Base-by-base conservation (phyloP, 2,797 vertebrate species). In the Enteromius treurensis region DNA sequence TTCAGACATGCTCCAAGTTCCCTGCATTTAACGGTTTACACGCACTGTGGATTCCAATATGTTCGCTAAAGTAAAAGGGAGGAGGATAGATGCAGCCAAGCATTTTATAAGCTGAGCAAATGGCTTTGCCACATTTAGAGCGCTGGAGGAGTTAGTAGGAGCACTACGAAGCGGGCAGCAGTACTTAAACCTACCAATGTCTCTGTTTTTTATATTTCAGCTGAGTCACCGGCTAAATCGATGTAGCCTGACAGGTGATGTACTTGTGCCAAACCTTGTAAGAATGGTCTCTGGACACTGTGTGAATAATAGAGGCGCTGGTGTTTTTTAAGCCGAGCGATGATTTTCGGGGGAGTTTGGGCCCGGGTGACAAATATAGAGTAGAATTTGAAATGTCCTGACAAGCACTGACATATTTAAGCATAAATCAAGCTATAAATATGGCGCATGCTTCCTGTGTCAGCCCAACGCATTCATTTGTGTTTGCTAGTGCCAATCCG, bases 1-100 rank as follows among this genome's bases (percentile, higher is more conserved):
- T 34, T 79, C 81, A 55, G 87, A 81, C 80, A 73, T 87, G 81
- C 82, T 86, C 80, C 80, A 78, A 32, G 34, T 79, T 87, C 84
- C 75, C 69, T 81, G 82, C 79, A 74, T 90, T 92, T 85, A 89
- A 89, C 86, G 87, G 85, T 89, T 90, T 82, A 87, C 86, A 89
- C 37, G 69, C 84, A 77, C 68, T 10, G 75, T 81, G 85, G 79
- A 88, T 88, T 90, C 85, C 81, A 89, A 81, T 85, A 81, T 84
- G 82, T 85, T 85, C 55, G 53, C 53, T 67, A 26, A 81, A 88
- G 51, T 21, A 84, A 88, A 74, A 68, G 49, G 76, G 45, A 73
- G 82, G 65, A 79, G 85, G 67, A 71, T 65, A 83, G 88, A 89
- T 82, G 26, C 88, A 91, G 88, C 76, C 51, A 49, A 88, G 87